Evolutionary conservation across 2,113 vertebrate genomes (phyloP).

Genomic region (Brachyhypopomus occidentalis): DNA sequence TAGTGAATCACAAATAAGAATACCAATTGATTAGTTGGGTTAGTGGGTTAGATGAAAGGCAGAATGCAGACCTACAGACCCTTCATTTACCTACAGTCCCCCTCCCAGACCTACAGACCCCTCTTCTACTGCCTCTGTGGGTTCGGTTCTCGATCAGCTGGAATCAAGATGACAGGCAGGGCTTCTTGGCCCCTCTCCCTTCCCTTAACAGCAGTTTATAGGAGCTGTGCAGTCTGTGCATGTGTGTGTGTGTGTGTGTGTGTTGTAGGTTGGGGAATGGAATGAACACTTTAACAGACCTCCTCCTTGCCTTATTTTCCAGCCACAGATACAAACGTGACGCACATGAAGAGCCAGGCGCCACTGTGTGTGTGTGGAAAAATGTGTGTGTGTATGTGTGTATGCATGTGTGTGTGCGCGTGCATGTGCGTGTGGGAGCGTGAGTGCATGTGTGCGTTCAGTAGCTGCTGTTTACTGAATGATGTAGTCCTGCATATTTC

Average conservation of each 20-base stretch:
- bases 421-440: neutral
- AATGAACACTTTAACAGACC: constrained; percentile 47
- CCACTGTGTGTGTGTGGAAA: constrained; percentile 27
- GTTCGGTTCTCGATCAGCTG: neutral
- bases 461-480: constrained; percentile 22
- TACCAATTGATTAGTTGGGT: no score
- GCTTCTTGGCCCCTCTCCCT: constrained; percentile 4
- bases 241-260: constrained; percentile 19
- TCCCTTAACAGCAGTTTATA: constrained; percentile 40
- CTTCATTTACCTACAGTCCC: no score
- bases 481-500: neutral
- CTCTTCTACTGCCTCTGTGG: neutral
- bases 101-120: neutral
- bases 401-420: constrained; percentile 15
- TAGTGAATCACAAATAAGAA: no score
- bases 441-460: neutral
- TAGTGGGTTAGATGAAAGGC: no score
- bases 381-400: constrained; percentile 21
- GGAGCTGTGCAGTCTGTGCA: constrained; percentile 34
- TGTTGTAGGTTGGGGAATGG: neutral
- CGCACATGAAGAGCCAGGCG: constrained; percentile 33
- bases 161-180: neutral
- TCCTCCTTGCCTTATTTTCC: constrained; percentile 33
- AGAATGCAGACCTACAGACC: no score
- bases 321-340: constrained; percentile 53